Base-by-base conservation (phyloP, 2,888 invertebrate genomes). In the Agrochola macilenta region DNA sequence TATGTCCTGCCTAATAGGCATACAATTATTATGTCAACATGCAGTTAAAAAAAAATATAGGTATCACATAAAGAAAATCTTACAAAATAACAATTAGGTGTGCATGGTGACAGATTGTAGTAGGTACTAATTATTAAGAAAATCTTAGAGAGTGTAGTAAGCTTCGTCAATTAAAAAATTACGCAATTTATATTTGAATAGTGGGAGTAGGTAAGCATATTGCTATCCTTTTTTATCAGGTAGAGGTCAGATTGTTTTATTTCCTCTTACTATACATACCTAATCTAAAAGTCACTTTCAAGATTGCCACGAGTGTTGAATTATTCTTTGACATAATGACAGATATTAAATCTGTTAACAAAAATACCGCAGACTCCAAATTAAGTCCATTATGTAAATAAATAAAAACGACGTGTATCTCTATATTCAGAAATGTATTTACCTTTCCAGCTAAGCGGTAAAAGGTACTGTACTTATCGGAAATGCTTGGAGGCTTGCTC, bases 401-500 rank as follows among this genome's bases (percentile, higher is more conserved):
- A 64, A 77, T 9, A 58, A 43, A 72, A 64, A 63, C 14, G n/a
- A 46, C 11, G 0, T 57, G 5, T 26, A 57, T 58, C 14, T 57
- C 70, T 61, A 20, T 78, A 77, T 78, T 78, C 72, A 84, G 66
- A 43, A 71, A 84, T 64, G 30, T 68, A 71, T 71, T 78, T 60
- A 30, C 79, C 63, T 80, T 75, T 71, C 70, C 35, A 75, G 68
- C 46, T 43, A 20, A 26, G 14, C 69, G n/a, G 61, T 85, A 75
- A 80, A 84, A 75, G 43, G 74, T 82, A n/a, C 80, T 80, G 39
- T 20, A 82, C 73, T 64, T 63, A 77, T 78, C 57, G 52, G 64
- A 82, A 82, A 82, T 70, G 23, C 57, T 85, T 65, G 54, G 71
- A 86, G 78, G 52, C 65, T 54, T 71, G 69, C 60, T 82, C 72